Evolutionary conservation across 2,797 vertebrate species (phyloP), one percentile per base, ranked within the genome.

Genomic region (Champsocephalus esox): DNA sequence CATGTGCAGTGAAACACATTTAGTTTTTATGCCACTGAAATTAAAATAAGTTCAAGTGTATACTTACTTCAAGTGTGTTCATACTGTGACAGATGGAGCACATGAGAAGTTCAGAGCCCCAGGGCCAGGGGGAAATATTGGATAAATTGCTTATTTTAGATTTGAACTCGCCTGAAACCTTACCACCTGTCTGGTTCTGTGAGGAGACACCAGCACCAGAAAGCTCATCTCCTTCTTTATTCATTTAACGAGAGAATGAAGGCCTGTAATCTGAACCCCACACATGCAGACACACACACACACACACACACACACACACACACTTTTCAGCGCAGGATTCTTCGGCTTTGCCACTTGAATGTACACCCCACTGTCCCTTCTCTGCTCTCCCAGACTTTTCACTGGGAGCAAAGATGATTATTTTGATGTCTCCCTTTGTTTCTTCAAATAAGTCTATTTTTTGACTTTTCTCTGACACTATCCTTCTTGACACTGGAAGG

Each of bases 311-410:
- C 28, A 28, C 28, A 24, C 24, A 24, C 24, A 24, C 24, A 24
- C 24, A 24, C 24, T 38, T 66, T 59, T 65, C 59, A 71, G 67
- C 60, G 75, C 79, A 69, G 75, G 70, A 72, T 69, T 63, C 77
- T 69, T 68, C 2, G 48, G 67, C 77, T 83, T 73, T 56, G 77
- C 84, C 75, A 65, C 83, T 78, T 91, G 90, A 91, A 90, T 88
- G 86, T 89, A 89, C 43, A 71, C 60, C 70, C 5, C 19, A 3
- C 34, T 3, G 4, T 13, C 21, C 43, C 14, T 13, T 0, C 49
- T 17, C 58, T 19, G 2, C 58, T 44, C 19, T 45, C 2, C 51
- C 44, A n/a, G 65, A 3, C 8, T 38, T 50, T 50, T 28, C 55
- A 0, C 60, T 52, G 55, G 77, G 57, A 86, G 57, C 6, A 2